These are phyloP conservation scores for Mesopsocus fuscifrons DNA, from an alignment of 2,888 invertebrate genomes.

Conservation along the genomic window DNA sequence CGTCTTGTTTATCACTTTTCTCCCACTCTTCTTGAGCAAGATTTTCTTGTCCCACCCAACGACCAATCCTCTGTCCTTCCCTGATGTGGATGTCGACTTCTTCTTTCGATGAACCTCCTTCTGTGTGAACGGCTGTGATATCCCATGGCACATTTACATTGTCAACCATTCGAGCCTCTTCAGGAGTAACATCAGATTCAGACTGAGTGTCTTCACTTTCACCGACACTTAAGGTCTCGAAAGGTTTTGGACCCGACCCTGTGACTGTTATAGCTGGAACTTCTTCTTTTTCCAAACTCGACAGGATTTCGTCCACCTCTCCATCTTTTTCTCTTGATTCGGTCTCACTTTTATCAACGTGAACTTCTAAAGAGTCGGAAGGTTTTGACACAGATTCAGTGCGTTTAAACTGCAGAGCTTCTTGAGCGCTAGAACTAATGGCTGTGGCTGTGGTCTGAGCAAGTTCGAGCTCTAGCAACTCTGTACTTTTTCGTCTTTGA, in stretches of 20 bases:
- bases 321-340: slow-evolving; percentile 30
- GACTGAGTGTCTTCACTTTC: slow-evolving; percentile 36
- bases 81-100: slow-evolving; percentile 14
- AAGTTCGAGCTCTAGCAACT: slow-evolving; percentile 21
- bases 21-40: slow-evolving; percentile 3
- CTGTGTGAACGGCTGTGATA: neutral
- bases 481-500: slow-evolving; percentile 12
- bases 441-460: slow-evolving; percentile 23
- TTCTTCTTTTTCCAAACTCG: slow-evolving; percentile 23
- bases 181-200: slow-evolving; percentile 33
- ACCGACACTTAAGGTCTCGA: slow-evolving; percentile 19
- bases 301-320: slow-evolving; percentile 25
- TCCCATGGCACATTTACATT: slow-evolving; percentile 10
- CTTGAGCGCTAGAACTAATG: slow-evolving; percentile 14
- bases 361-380: slow-evolving; percentile 28
- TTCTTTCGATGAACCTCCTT: slow-evolving; percentile 5
- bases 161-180: slow-evolving; percentile 22
- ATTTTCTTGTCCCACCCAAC: slow-evolving; percentile 7
- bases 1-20: neutral
- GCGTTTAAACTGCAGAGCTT: slow-evolving; percentile 19
- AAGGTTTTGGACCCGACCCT: slow-evolving; percentile 25
- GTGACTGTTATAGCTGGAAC: slow-evolving; percentile 27
- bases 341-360: slow-evolving; percentile 31
- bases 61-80: slow-evolving; percentile 17
- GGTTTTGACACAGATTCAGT: slow-evolving; percentile 24